Evolutionary conservation across 1,140 invertebrate genomes (phyloP), one percentile per base, ranked within the genome.

Genomic region (Lethocerus indicus): DNA sequence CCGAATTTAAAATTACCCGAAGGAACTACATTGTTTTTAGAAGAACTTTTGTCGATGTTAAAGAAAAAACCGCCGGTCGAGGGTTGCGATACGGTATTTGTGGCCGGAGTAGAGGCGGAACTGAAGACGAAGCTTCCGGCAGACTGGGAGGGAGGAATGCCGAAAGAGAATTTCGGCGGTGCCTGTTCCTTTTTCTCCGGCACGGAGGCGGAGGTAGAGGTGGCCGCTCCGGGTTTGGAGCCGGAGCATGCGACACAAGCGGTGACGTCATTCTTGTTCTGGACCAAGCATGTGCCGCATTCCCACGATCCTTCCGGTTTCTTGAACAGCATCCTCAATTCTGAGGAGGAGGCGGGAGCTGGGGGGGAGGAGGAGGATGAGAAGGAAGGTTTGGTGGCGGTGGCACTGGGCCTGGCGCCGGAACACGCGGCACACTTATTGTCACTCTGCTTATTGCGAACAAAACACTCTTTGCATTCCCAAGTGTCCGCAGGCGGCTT

Each of bases 281-380:
- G 62, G 5, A 79, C 54, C 66, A 75, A 69, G 55, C 78, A 80
- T 12, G 64, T 61, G 32, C 69, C 65, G 60, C 78, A 80, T 51
- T 64, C 68, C 77, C 77, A 80, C 48, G 66, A 54, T 27, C 69
- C 67, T 55, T 64, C 56, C 9, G 64, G 60, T 51, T 68, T 64
- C 52, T 71, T 71, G 58, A 70, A 66, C 36, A 40, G 2, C 4
- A 4, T 9, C 2, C 14, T 49, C 20, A 49, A 20, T 3, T 16
- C 20, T 23, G 14, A 16, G 9, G 47, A 6, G n/a, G 48, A 4
- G 18, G n/a, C 21, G 7, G 25, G n/a, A 28, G 12, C 16, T 2
- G 3, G 18, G 7, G 18, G 4, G n/a, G 2, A 28, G 27, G 24
- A 3, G 3, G 2, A 5, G 12, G 25, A 24, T 12, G 20, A 16